Base-by-base conservation (phyloP, 35 echinoderm and acorn worm genomes). In the Amphiura filiformis region DNA sequence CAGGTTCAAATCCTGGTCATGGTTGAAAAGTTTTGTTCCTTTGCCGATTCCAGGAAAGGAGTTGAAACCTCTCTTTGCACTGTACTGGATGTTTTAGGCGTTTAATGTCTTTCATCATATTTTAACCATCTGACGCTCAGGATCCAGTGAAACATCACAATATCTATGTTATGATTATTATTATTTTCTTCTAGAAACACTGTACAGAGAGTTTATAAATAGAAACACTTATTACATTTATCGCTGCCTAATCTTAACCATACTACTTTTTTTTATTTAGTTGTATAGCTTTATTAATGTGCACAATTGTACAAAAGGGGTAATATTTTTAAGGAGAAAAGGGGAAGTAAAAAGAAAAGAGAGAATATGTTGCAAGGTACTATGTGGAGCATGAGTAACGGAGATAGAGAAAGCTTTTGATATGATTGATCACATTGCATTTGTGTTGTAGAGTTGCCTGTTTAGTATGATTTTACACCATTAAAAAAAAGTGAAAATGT, bases 281-380 rank as follows among this genome's bases (percentile, higher is more conserved):
- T 70, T 70, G 61, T 70, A 70, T 70, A 70, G 61, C 61, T 70
- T 70, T 70, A 70, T 70, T 11, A 70, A 13, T 70, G 61, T 70
- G 61, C 61, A 70, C 61, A 26, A 23, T 70, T 70, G 61, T 70
- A 70, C 7, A 70, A 70, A 70, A 70, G 4, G 26, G 7, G 15
- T 70, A 70, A 30, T 2, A 26, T 30, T 70, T 26, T 15, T 70
- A 3, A 13, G 61, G 61, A 52, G 44, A 52, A 52, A 23, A 15
- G 15, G 28, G 28, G 61, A 70, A 70, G 2, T 26, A 13, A 15
- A n/a, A 5, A 26, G 7, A 70, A 11, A 70, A 70, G 1, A 30
- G 26, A 26, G 26, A 70, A 5, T 26, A 26, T 15, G 61, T 13
- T 15, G 26, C 28, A 5, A 70, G 61, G 61, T 70, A 70, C 61